These are phyloP conservation scores for Dendrolimus kikuchii DNA, from an alignment of 1,140 invertebrate species.

Conservation along the genomic window DNA sequence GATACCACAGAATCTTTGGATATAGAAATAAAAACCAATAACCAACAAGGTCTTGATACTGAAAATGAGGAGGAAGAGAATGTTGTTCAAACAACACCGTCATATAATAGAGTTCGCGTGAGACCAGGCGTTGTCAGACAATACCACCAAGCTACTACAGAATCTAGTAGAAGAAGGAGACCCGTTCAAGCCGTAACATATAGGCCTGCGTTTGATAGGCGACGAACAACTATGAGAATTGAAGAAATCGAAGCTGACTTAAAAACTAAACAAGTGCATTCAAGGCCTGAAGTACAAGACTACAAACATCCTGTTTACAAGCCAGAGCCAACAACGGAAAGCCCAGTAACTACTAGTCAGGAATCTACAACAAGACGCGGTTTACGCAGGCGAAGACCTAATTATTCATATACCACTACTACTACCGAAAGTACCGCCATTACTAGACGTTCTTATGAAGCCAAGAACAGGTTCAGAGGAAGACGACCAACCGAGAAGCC, in stretches of 20 bases:
- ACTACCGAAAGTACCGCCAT: constrained; percentile 41
- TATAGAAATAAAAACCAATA: constrained; percentile 27
- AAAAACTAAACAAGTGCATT: constrained; percentile 62
- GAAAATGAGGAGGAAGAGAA: constrained; percentile 49
- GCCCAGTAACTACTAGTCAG: constrained; percentile 21
- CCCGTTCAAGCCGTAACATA: constrained; percentile 59
- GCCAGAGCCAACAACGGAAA: constrained; percentile 49
- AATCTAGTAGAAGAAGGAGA: constrained; percentile 38
- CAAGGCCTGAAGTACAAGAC: constrained; percentile 47
- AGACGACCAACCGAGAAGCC: constrained; percentile 60
- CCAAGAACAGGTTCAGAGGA: constrained; percentile 58
- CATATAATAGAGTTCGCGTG: constrained; percentile 59
- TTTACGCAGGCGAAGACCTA: constrained; percentile 46
- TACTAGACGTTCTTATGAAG: constrained; percentile 47
- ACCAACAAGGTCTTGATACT: constrained; percentile 26
- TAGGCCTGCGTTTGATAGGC: constrained; percentile 58
- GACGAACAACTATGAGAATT: constrained; percentile 67
- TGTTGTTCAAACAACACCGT: constrained; percentile 55
- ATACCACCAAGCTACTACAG: constrained; percentile 51
- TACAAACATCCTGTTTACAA: constrained; percentile 58
- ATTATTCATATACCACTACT: constrained; percentile 33
- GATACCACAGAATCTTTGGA: constrained; percentile 22
- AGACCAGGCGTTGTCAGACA: constrained; percentile 55
- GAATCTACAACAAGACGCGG: constrained; percentile 44
- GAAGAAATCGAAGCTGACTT: constrained; percentile 70